Evolutionary conservation across 2,113 vertebrate species (phyloP), one percentile per base, ranked within the genome.

Genomic region (Neodontobutis hainanensis): DNA sequence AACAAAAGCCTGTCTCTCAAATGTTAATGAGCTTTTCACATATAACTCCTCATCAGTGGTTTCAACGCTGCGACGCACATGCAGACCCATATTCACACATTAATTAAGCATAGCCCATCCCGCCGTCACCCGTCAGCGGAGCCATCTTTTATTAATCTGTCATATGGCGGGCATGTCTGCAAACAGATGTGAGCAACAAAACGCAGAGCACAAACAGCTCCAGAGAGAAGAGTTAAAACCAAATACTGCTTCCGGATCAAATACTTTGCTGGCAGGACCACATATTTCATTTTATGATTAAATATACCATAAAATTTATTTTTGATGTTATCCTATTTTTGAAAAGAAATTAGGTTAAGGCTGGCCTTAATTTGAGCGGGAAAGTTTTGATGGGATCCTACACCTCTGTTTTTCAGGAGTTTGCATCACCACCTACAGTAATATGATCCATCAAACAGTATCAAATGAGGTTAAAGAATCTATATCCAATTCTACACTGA

Each of bases 81-180:
- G 32, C 75, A 36, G 51, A 0, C 14, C 51, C 46, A 44, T 55
- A 80, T 83, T 72, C 76, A 60, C 43, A 19, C 69, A 82, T 88
- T 81, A 88, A 89, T 81, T 88, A 86, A 69, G 81, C 70, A 80
- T 81, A 77, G 60, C 60, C 73, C 59, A 8, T 82, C 72, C 73
- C 74, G 36, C 80, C 14, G 36, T 71, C 68, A 61, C 27, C 66
- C 65, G 8, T 82, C 83, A 77, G 48, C 67, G 47, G 52, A 48
- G 48, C 60, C 65, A 88, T 88, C 65, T 81, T 85, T 88, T 76
- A 87, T 89, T 88, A 63, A 87, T 84, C 59, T 12, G 59, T 78
- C 75, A 19, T 75, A 81, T 77, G 78, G 80, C 57, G 70, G 78
- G 49, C 60, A 58, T 52, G 74, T 85, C 79, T 85, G 65, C 58